Evolutionary conservation across 35 echinoderm and acorn worm genomes (phyloP).

Genomic region (Ophioderma brevispina): DNA sequence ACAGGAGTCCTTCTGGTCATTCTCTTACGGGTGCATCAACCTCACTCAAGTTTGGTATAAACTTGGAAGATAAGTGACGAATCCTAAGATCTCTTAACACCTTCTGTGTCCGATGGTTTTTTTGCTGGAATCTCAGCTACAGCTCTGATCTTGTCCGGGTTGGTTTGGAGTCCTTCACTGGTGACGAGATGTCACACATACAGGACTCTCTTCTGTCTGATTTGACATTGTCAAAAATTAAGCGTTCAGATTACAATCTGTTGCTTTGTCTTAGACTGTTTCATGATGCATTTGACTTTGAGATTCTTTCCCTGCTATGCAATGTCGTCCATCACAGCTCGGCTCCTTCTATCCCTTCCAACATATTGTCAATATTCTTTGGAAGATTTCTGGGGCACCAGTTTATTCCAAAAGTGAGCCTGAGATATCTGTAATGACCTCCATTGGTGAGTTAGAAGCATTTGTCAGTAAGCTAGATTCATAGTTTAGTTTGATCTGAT

Average conservation of each 20-base stretch:
- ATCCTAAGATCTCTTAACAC: slow-evolving; percentile 58
- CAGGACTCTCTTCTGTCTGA: slow-evolving; percentile 54
- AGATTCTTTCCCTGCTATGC: slow-evolving; percentile 27
- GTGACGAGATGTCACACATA: slow-evolving; percentile 75
- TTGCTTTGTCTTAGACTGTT: slow-evolving; percentile 52
- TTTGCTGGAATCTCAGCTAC: slow-evolving; percentile 63
- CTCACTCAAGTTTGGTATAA: slow-evolving; percentile 54
- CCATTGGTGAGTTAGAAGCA: slow-evolving; percentile 59
- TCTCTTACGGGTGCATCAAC: slow-evolving; percentile 48
- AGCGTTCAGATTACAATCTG: slow-evolving; percentile 83
- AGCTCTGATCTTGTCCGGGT: too few relatives aligned
- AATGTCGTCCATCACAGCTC: slow-evolving; percentile 71
- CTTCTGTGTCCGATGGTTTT: slow-evolving; percentile 48
- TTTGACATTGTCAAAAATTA: slow-evolving; percentile 72
- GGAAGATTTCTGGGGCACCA: slow-evolving; percentile 77
- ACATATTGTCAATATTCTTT: slow-evolving; percentile 70
- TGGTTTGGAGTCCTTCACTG: slow-evolving; percentile 18
- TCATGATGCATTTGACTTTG: slow-evolving; percentile 38
- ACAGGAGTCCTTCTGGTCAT: slow-evolving; percentile 25
- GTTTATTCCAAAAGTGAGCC: slow-evolving; percentile 83
- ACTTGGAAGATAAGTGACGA: slow-evolving; percentile 68
- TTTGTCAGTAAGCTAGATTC: slow-evolving; percentile 42
- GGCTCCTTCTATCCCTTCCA: slow-evolving; percentile 56
- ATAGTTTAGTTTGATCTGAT: too few relatives aligned
- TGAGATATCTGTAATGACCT: too few relatives aligned